phyloP scores from a whole-genome alignment of 2,797 vertebrate genomes.

The Liasis olivaceus region DNA sequence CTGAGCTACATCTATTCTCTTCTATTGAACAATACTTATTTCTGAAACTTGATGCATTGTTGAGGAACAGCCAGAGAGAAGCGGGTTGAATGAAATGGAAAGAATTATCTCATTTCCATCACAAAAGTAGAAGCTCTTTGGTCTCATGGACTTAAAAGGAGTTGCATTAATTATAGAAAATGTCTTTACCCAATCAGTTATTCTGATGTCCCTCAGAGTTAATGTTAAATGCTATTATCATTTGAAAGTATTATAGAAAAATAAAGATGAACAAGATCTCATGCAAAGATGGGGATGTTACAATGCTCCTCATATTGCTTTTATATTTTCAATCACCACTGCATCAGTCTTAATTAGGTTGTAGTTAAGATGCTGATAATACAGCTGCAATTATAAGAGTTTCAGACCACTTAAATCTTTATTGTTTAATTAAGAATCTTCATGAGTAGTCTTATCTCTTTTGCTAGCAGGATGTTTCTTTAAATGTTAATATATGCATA shows the following conservation, averaged over 20 bases:
- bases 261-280: neutral
- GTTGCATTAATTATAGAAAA: neutral
- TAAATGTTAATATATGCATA: constrained; percentile 75
- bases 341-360: constrained; percentile 29
- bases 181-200: neutral
- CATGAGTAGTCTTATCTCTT: constrained; percentile 45
- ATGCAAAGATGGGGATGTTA: neutral
- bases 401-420: constrained; percentile 40
- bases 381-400: constrained; percentile 54
- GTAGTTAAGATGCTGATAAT: constrained; percentile 53
- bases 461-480: constrained; percentile 65
- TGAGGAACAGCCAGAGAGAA: neutral
- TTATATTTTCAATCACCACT: constrained; percentile 2
- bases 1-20: neutral
- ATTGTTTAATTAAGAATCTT: constrained; percentile 71
- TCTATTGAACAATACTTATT: neutral
- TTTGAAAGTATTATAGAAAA: neutral
- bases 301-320: constrained; percentile 2
- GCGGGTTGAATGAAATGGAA: neutral
- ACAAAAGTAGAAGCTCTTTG: neutral
- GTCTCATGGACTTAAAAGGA: neutral
- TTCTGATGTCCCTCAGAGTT: neutral
- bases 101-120: neutral
- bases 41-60: neutral
- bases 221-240: neutral